Conservation (phyloP, 1,140 invertebrate species). For the Hesperophylax magnus region DNA sequence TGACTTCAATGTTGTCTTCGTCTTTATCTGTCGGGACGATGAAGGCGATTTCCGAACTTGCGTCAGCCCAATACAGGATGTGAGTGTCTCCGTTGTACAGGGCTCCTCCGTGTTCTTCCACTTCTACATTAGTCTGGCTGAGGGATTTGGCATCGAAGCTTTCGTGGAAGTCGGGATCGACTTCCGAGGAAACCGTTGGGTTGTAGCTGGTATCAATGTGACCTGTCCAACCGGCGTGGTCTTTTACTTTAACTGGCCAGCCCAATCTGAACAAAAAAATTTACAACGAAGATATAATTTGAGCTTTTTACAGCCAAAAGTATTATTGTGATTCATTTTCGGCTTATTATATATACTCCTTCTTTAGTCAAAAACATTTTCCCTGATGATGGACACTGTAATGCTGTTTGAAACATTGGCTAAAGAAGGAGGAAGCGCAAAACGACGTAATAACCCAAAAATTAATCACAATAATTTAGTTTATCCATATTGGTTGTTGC, state of each 20-base stretch:
- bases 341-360: too few species aligned
- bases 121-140: slow-evolving; percentile 53
- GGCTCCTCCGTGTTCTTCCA: slow-evolving; percentile 73
- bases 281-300: not conserved
- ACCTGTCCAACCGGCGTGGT: slow-evolving; percentile 93
- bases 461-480: too few species aligned
- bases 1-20: slow-evolving; percentile 56
- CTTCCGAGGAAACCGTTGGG: slow-evolving; percentile 70
- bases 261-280: slow-evolving; percentile 77
- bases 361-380: too few species aligned
- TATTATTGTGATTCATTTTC: too few species aligned
- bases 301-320: too few species aligned
- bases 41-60: slow-evolving; percentile 94
- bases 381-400: too few species aligned
- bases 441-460: too few species aligned
- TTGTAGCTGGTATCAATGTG: slow-evolving; percentile 83
- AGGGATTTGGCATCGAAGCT: slow-evolving; percentile 57
- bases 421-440: too few species aligned
- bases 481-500: too few species aligned
- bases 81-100: slow-evolving; percentile 78
- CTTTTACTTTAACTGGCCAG: slow-evolving; percentile 85
- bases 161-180: slow-evolving; percentile 66
- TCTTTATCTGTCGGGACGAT: slow-evolving; percentile 86
- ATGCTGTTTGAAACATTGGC: too few species aligned
- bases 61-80: slow-evolving; percentile 97